These are phyloP conservation scores for Cheumatopsyche charites DNA, from an alignment of 1,140 invertebrate genomes.

Conservation along the genomic window DNA sequence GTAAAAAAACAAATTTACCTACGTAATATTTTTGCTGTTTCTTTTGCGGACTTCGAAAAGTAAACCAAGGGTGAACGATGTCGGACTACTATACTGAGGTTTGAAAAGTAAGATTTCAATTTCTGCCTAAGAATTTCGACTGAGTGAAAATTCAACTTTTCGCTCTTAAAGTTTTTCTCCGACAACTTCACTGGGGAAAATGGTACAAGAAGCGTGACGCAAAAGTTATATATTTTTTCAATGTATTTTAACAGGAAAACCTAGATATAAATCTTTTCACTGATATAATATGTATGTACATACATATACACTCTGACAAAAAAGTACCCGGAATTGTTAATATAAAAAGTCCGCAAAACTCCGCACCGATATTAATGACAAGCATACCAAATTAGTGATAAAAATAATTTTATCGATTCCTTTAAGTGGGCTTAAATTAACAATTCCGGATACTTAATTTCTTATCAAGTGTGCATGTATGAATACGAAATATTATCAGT, in stretches of 20 bases:
- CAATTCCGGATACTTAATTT: too few relatives aligned
- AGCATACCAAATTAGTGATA: too few relatives aligned
- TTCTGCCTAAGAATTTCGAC: not conserved
- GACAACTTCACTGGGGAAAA: not conserved
- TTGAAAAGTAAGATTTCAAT: conserved; percentile 35
- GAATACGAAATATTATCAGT: too few relatives aligned
- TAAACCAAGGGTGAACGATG: not conserved
- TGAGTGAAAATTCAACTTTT: conserved; percentile 31
- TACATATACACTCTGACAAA: too few relatives aligned
- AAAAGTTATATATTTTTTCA: conserved; percentile 23
- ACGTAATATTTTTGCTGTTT: conserved; percentile 5
- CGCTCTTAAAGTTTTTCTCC: conserved; percentile 10
- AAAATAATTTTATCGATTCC: too few relatives aligned
- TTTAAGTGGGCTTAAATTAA: too few relatives aligned
- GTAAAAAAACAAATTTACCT: not conserved
- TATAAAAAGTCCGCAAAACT: too few relatives aligned
- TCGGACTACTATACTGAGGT: not conserved
- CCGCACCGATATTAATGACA: too few relatives aligned
- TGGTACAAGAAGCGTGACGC: not conserved
- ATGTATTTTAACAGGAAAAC: conserved; percentile 17
- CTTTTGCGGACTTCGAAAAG: not conserved
- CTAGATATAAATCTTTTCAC: not conserved
- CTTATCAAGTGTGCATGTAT: too few relatives aligned
- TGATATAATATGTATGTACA: too few relatives aligned
- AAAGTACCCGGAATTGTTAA: too few relatives aligned